Evolutionary conservation across 2,888 invertebrate genomes (phyloP), one percentile per base, ranked within the genome.

Genomic region (Pasiphila rectangulata): DNA sequence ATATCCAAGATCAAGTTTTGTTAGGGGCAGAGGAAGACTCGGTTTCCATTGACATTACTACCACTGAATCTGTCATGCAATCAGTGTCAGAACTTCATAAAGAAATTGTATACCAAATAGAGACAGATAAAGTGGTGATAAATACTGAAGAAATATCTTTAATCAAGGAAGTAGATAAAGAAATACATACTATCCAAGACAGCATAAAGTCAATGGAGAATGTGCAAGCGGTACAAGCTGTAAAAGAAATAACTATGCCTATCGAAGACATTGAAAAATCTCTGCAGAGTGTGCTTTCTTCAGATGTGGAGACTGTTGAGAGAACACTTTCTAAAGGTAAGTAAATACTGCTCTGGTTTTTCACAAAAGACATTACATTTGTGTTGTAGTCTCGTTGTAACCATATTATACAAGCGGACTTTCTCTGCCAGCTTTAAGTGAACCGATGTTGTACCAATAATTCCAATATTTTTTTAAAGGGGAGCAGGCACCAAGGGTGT

Each of bases 31-130:
- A 80, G 12, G 77, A 78, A 47, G 74, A 77, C 24, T 66, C 71
- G 0, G 57, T 77, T 46, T 77, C 81, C 0, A 55, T 78, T 2
- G 78, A 82, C 44, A 55, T 80, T 43, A 67, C 72, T 4, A 72
- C 76, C 17, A 77, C 81, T 7, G 83, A 85, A 60, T 79, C 79
- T 2, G 70, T 79, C 25, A 69, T 83, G 7, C 71, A 82, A 53
- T 77, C 74, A 10, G 69, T 84, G 57, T 66, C 73, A 12, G 80
- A 82, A 54, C 72, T 82, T 9, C 76, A 84, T 44, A 78, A 79
- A 66, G 79, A 79, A 51, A 74, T 85, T 4, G 64, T 75, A 24
- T 65, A 81, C 36, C 66, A 77, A 37, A 66, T 79, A 5, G 64
- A 75, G 54, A 57, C 59, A 1, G 72, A 74, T 24, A 62, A 64